phyloP scores from a whole-genome alignment of 2,797 vertebrate genomes.

The Micrastur ruficollis region DNA sequence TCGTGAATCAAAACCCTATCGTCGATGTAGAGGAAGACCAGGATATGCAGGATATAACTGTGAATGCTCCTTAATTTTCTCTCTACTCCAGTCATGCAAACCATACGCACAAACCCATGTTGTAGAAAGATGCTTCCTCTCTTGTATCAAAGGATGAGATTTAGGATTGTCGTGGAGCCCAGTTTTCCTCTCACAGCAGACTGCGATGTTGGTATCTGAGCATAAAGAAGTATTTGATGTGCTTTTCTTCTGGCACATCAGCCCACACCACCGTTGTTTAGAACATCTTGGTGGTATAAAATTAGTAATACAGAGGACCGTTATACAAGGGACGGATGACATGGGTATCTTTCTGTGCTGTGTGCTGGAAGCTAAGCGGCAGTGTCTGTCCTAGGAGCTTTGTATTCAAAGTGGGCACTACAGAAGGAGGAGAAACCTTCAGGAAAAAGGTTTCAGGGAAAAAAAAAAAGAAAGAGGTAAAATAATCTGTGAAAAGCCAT shows the following conservation, averaged over 20 bases:
- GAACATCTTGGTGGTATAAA: neutral
- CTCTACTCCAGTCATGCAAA: neutral
- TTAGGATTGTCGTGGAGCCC: neutral
- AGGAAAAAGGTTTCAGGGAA: neutral
- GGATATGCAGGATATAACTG: neutral
- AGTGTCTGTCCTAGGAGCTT: neutral
- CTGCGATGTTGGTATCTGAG: neutral
- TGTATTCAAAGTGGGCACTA: neutral
- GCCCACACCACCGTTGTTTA: neutral
- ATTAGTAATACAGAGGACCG: neutral
- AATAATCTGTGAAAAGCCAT: neutral
- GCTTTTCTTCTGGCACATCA: neutral
- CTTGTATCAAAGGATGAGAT: neutral
- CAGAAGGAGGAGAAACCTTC: neutral
- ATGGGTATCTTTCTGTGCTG: neutral
- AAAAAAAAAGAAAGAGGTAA: neutral
- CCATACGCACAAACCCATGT: neutral
- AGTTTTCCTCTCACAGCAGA: neutral
- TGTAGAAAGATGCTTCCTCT: neutral
- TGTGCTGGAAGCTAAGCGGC: neutral
- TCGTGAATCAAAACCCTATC: neutral
- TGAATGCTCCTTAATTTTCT: neutral
- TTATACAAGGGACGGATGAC: neutral
- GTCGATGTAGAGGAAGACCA: neutral
- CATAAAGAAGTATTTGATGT: neutral